Percentiles rank a stretch among this genome's conserved stretches.
Conservation (phyloP, 30 jellyfish, hydroid and myxozoan species). For the Turritopsis dohrnii region DNA sequence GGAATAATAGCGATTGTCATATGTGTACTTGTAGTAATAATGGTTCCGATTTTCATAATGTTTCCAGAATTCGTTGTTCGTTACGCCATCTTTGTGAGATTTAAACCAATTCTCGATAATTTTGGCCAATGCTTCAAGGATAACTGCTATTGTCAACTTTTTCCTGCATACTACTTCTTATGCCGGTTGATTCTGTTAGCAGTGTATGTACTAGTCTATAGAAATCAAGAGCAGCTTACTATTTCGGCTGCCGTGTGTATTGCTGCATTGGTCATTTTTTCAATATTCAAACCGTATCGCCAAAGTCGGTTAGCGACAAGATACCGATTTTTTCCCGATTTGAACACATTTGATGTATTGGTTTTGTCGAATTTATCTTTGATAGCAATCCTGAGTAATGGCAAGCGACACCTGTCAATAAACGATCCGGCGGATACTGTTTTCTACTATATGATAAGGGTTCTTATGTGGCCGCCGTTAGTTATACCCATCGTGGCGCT, state of each 20-base stretch:
- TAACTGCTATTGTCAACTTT: neutral
- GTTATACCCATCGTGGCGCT: neutral
- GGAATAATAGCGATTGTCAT: conserved; percentile 43
- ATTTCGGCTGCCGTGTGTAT: conserved; percentile 42
- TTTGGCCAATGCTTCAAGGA: conserved; percentile 42
- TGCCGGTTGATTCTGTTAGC: conserved; percentile 40
- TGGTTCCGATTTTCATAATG: conserved; percentile 48
- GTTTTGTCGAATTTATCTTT: neutral
- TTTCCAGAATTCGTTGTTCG: conserved; percentile 34
- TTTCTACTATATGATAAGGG: neutral
- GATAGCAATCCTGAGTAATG: neutral
- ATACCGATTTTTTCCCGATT: neutral
- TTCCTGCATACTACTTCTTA: conserved; percentile 55
- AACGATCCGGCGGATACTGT: neutral
- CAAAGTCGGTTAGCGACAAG: neutral
- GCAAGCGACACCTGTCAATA: neutral
- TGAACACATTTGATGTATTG: neutral
- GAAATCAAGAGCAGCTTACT: conserved; percentile 47
- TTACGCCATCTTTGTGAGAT: conserved; percentile 23
- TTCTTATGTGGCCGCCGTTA: conserved; percentile 9
- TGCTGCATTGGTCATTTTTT: conserved; percentile 33
- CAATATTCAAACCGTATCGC: conserved; percentile 46
- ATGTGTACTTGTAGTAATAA: conserved; percentile 36
- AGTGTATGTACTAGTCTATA: conserved; percentile 28
- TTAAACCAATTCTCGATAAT: conserved; percentile 43